Base-by-base conservation (phyloP, 37 sponge, comb jelly and placozoan species). In the Corticium candelabrum region DNA sequence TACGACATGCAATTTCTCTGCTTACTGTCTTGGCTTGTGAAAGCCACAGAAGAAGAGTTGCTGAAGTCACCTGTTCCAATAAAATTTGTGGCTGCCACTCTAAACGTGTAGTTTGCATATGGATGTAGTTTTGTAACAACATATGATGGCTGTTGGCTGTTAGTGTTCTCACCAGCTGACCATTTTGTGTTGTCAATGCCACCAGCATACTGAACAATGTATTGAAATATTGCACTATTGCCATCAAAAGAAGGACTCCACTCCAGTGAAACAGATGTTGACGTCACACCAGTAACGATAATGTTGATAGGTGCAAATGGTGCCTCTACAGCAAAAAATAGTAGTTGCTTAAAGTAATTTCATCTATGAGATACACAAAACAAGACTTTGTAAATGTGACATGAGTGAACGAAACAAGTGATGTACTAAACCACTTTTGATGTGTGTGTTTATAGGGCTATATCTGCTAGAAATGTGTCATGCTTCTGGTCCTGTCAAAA, bases 11-110 rank as follows among this genome's bases (percentile, higher is more conserved):
- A 86, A 80, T 89, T 86, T 76, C 84, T 86, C 41, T 83, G 74
- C 69, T 85, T 81, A 41, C 86, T 84, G 68, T 85, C 90, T 62
- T 72, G 68, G 86, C 86, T 83, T 34, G 15, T 21, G 2, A 86
- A 41, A 2, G 29, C 32, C 0, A 83, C 40, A 41, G 30, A 71
- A 72, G 41, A 76, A 57, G 87, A 78, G 31, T 27, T 21, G 21
- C 62, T 50, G 62, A 50, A 50, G 15, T 11, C 62, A 27, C 62
- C 62, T 21, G 11, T 21, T 50, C 62, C 62, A 50, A 50, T 50
- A 27, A 11, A 11, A 50, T 50, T 50, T 50, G 21, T 21, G 11
- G 62, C 62, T 21, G 11, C 21, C 62, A 50, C 62, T 21, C 62
- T 11, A 50, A 50, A 50, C 62, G 62, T 50, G 62, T 50, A 50